A percentile compares a stretch with the other conserved stretches of the same genome.
phyloP scores from a whole-genome alignment of 2,888 invertebrate genomes.

The Philereme vetulata region DNA sequence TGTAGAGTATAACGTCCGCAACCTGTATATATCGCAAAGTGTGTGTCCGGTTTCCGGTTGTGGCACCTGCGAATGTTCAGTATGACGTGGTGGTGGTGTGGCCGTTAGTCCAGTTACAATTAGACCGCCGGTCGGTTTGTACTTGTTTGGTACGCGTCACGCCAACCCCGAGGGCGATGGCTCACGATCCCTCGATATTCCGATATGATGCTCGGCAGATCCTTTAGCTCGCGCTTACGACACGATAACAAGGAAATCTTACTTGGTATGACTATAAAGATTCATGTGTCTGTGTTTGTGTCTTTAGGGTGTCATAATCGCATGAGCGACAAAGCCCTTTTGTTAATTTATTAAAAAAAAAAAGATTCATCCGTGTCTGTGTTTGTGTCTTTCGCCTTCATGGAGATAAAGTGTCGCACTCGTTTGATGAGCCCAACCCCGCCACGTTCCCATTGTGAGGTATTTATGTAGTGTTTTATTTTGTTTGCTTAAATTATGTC shows the following conservation, averaged over 20 bases:
- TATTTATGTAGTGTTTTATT: conserved; percentile 14
- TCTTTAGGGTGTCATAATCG: too few species aligned
- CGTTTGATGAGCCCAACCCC: conserved; percentile 27
- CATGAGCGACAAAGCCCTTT: too few species aligned
- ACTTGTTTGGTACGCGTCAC: conserved; percentile 52
- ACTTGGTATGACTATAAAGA: conserved; percentile 80
- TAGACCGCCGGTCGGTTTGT: conserved; percentile 58
- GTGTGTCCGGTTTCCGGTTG: conserved; percentile 16
- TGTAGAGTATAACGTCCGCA: background rate
- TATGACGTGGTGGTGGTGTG: conserved; percentile 45
- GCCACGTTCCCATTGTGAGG: conserved; percentile 24
- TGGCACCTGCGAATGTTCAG: conserved; percentile 21
- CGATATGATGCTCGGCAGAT: conserved; percentile 71
- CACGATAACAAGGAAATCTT: conserved; percentile 88
- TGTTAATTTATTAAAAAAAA: too few species aligned
- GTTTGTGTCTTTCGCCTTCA: conserved; percentile 32
- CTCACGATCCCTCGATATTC: conserved; percentile 38
- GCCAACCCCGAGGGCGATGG: conserved; percentile 50
- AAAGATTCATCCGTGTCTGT: conserved; percentile 33
- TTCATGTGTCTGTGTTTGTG: too few species aligned
- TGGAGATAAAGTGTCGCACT: conserved; percentile 25
- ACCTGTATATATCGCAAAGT: conserved; percentile 15
- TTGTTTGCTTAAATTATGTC: background rate
- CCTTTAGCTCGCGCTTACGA: conserved; percentile 83
- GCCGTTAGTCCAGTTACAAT: conserved; percentile 59